Evolutionary conservation across 2,797 vertebrate species (phyloP), one percentile per base, ranked within the genome.

Genomic region (Apogon hyalosoma): DNA sequence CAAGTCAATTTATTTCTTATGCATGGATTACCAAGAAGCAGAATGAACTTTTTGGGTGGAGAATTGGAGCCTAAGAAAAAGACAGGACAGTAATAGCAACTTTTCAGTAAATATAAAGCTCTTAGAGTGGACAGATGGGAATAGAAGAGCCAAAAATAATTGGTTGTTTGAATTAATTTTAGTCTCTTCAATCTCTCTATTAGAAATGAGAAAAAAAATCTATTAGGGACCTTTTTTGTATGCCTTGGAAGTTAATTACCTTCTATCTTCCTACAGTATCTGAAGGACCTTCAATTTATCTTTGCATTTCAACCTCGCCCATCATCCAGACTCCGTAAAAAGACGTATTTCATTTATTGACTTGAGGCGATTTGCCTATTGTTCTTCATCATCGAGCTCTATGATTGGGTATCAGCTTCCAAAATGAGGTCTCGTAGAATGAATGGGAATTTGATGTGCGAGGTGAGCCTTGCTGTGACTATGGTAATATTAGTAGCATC

Each of bases 1-100:
- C 80, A 83, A 84, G 80, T 80, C 75, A 74, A 84, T 86, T 84
- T 80, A 82, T 84, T 84, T 77, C 61, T 53, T 46, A 72, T 76
- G 60, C 68, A 76, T 67, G 58, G 14, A 75, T 79, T 79, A 69
- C 55, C 46, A 63, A 71, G 70, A 77, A 68, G 39, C 52, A 55
- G 41, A 64, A 39, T 58, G 15, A 77, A 77, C 63, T 78, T 86
- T 86, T 60, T 59, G 3, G 67, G 66, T 64, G 0, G 46, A 51
- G 33, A 65, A 53, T 31, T 38, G 11, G 50, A 63, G 63, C 14
- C 8, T 19, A 40, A 57, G 52, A 33, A 46, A 53, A 52, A 46
- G 28, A 24, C 14, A 69, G 50, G 70, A 53, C 49, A 67, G 43
- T 49, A 19, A 6, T n/a, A n/a, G 45, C 45, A 39, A 54, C 47